phyloP scores from a whole-genome alignment of 2,797 vertebrate genomes.

The Coreius guichenoti region DNA sequence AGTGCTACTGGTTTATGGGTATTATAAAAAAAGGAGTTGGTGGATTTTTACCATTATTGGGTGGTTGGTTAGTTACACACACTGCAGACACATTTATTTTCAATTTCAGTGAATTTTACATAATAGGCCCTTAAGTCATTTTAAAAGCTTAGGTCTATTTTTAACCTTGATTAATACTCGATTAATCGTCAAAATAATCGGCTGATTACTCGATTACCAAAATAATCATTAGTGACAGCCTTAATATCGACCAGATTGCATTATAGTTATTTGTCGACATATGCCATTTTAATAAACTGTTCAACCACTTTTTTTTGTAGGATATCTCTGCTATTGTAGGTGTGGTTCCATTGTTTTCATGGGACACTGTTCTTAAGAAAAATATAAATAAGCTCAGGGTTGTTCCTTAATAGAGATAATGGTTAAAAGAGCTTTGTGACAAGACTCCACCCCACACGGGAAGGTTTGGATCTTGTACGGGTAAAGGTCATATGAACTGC shows the following conservation, averaged over 20 bases:
- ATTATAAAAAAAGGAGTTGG: too few species aligned
- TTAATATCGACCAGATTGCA: not conserved
- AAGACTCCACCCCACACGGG: not conserved
- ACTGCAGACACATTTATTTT: too few species aligned
- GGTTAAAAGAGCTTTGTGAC: not conserved
- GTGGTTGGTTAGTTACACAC: too few species aligned
- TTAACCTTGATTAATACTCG: too few species aligned
- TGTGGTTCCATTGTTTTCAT: slow-evolving; percentile 5
- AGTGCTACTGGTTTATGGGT: too few species aligned
- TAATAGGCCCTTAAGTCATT: too few species aligned
- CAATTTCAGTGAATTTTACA: too few species aligned
- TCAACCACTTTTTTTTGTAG: not conserved
- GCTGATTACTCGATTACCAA: too few species aligned
- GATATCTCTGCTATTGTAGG: not conserved
- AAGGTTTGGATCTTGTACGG: not conserved
- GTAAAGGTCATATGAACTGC: not conserved
- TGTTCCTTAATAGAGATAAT: slow-evolving; percentile 1
- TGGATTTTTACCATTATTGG: too few species aligned
- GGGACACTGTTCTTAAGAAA: not conserved
- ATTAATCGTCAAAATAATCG: too few species aligned
- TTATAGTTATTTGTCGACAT: not conserved
- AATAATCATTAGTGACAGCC: too few species aligned
- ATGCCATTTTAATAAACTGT: not conserved
- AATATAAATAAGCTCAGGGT: not conserved
- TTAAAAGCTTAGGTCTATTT: too few species aligned